Base-by-base conservation (phyloP, 2,797 vertebrate genomes). In the Crypturellus tataupa region DNA sequence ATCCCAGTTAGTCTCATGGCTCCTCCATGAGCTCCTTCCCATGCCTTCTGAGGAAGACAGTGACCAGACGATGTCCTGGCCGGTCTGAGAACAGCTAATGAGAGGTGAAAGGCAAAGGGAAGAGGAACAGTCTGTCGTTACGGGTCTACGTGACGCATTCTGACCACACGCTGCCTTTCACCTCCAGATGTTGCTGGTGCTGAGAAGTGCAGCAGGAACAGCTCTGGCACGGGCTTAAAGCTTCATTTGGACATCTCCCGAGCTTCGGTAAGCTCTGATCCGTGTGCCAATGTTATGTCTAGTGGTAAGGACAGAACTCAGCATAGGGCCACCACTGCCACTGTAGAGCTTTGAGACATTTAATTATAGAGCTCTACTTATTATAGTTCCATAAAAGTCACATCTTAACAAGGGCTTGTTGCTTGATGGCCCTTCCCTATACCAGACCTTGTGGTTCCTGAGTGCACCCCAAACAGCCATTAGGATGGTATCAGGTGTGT, bases 111-210 rank as follows among this genome's bases (percentile, higher is more conserved):
- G 31, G 21, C 65, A n/a, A 79, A 73, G 14, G 29, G 25, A 75
- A 79, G 64, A 80, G 4, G 37, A 69, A 37, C 15, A 82, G 25
- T n/a, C 21, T 59, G 17, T 40, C 21, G 20, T 35, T 69, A 69
- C 3, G 25, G 20, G 12, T 51, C 11, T 55, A 21, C 0, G 0
- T 53, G 44, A 76, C 27, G 19, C 19, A 72, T 80, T 79, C 71
- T 87, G 40, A 73, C n/a, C 35, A 55, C 29, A 73, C 0, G 0
- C 23, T 79, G 56, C 46, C 42, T 63, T 90, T 75, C 39, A 87
- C 27, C 21, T 40, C 12, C 18, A 44, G 0, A 0, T n/a, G 29
- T 6, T 81, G n/a, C 33, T 37, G 42, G 51, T 78, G 16, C 13
- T 2, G 21, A 67, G 56, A 79, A 42, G 10, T 24, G 40, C 46